Conservation (phyloP, 2,797 vertebrate species). For the Eleutherodactylus coqui region DNA sequence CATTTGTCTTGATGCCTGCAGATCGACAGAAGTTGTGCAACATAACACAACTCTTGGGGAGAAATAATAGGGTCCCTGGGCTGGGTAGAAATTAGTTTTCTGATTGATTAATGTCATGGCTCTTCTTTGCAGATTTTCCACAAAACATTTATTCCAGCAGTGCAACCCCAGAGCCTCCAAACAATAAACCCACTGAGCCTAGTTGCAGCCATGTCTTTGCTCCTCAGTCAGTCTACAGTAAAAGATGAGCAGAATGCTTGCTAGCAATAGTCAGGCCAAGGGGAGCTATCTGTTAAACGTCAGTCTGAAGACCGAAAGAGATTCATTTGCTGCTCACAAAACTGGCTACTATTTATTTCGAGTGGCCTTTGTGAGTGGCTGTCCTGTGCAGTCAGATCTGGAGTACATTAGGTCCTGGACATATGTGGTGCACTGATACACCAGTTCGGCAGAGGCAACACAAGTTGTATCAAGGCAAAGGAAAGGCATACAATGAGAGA, state of each 20-base stretch:
- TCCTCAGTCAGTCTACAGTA: conserved; percentile 18
- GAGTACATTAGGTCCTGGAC: neutral
- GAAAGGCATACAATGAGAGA: no score
- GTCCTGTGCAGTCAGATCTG: neutral
- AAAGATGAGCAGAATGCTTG: conserved; percentile 12
- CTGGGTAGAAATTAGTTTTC: conserved; percentile 20
- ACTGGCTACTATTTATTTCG: conserved; percentile 25
- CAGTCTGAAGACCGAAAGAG: conserved; percentile 8
- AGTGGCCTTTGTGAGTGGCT: conserved; percentile 33
- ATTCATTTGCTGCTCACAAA: conserved; percentile 40
- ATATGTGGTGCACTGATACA: neutral
- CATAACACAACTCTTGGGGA: conserved; percentile 24
- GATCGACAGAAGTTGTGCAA: conserved; percentile 35
- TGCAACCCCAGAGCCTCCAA: neutral
- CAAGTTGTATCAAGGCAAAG: neutral
- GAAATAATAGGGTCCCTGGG: conserved; percentile 27
- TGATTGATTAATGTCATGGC: conserved; percentile 28
- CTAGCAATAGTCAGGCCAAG: conserved; percentile 1
- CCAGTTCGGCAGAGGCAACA: no score
- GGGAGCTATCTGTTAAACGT: conserved; percentile 28
- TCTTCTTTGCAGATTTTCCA: conserved; percentile 15
- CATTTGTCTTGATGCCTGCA: neutral
- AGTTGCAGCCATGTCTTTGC: conserved; percentile 11
- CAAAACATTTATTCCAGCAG: conserved; percentile 20
- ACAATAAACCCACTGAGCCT: conserved; percentile 19